Base-by-base conservation (phyloP, 2,113 vertebrate genomes). In the Gila orcuttii region DNA sequence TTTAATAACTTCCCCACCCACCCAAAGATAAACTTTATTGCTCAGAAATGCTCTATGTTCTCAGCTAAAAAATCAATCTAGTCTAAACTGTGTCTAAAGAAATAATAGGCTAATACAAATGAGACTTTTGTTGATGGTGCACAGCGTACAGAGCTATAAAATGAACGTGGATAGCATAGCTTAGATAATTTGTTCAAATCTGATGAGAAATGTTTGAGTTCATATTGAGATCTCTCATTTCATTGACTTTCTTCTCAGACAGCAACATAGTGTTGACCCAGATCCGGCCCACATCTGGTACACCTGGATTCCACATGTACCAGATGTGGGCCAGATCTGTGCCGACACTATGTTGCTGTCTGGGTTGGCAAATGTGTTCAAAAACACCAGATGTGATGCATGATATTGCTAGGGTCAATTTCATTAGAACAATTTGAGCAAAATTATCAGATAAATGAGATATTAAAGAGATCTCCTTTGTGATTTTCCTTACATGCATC, bases 401-500 rank as follows among this genome's bases (percentile, higher is more conserved):
- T 15, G n/a, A 28, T 5, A 66, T 31, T 66, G 25, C n/a, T 28
- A 28, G 12, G 62, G 4, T 64, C 25, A 64, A 15, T 64, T 64
- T 64, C 50, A 52, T 6, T 52, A 17, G 50, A 17, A 64, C 31
- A 64, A 31, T 2, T 15, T 33, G 3, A 68, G 64, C 0, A 19
- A 4, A 66, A 1, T 57, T 57, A 31, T 31, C 13, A 31, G 28
- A 57, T 2, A 21, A 6, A 66, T 62, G 12, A 62, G 25, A 15
- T 15, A 13, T 50, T 50, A 21, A 21, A 33, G 2, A 68, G 64
- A 19, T 33, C 64, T 28, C 23, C 23, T 66, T 66, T 66, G 55
- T 57, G 64, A 33, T 88, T 89, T 89, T 90, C 88, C 91, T 88
- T 86, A 86, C 4, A 10, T 4, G 4, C 19, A 23, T 91, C 91